These are phyloP conservation scores for Lathronympha strigana DNA, from an alignment of 2,888 invertebrate genomes.

Conservation along the genomic window DNA sequence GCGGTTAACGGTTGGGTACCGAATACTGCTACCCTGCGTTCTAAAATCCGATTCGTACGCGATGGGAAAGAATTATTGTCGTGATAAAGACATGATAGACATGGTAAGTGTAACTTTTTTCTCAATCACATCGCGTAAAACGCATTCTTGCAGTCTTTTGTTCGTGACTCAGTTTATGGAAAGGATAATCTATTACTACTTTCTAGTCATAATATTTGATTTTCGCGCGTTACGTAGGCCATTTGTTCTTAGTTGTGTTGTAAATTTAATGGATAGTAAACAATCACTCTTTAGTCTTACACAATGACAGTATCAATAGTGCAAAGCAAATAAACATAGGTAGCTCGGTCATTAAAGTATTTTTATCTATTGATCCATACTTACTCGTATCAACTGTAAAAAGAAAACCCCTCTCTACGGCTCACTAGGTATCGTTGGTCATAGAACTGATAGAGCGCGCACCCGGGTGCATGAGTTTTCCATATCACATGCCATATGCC, in stretches of 20 bases:
- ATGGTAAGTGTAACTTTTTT: no score
- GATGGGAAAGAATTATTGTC: no score
- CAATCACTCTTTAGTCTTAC: neutral
- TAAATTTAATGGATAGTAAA: conserved; percentile 1
- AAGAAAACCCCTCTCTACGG: no score
- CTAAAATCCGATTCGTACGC: no score
- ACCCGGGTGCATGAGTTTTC: no score
- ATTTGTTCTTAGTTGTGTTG: neutral
- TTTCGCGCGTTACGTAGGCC: neutral
- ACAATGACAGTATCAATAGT: neutral
- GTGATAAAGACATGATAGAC: no score
- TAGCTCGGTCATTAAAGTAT: neutral
- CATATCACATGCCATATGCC: no score
- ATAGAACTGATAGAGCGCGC: no score
- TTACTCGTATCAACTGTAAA: neutral
- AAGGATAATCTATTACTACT: conserved; percentile 32
- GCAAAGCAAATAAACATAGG: neutral
- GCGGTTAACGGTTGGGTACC: no score
- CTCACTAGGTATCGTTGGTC: no score
- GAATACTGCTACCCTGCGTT: no score
- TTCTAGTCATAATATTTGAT: conserved; percentile 21
- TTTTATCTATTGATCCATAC: neutral
- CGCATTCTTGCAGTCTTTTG: neutral
- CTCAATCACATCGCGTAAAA: no score
- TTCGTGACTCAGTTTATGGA: conserved; percentile 6